These are phyloP conservation scores for Sclerurus mexicanus DNA, from an alignment of 2,113 vertebrate genomes.

Conservation along the genomic window DNA sequence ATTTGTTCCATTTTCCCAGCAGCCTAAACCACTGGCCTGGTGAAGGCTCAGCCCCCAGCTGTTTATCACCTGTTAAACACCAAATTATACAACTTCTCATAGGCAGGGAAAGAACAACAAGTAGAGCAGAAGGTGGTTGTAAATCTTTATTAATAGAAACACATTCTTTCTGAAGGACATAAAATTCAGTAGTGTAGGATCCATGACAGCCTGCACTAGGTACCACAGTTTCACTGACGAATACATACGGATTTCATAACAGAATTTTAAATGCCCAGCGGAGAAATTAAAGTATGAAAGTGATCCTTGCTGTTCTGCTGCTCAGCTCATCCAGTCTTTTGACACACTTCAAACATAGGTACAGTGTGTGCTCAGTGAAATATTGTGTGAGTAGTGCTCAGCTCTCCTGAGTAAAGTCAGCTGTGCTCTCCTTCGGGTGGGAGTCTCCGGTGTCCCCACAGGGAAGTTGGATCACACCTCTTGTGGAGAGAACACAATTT, in stretches of 20 bases:
- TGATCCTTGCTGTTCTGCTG: conserved; percentile 26
- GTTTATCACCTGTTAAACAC: neutral
- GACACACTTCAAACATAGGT: neutral
- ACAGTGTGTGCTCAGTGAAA: neutral
- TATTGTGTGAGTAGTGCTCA: neutral
- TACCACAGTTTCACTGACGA: conserved; percentile 54
- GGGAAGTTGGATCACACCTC: neutral
- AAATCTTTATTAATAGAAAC: conserved; percentile 82
- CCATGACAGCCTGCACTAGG: conserved; percentile 50
- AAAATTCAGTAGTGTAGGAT: conserved; percentile 54
- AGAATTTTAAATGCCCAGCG: conserved; percentile 45
- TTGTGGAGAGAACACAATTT: neutral
- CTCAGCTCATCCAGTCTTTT: neutral
- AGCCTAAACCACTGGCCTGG: neutral
- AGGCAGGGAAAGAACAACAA: neutral
- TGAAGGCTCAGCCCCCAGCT: neutral
- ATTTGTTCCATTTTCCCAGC: neutral
- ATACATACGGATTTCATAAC: conserved; percentile 19
- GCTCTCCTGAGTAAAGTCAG: neutral
- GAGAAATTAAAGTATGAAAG: conserved; percentile 22
- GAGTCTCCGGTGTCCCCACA: neutral
- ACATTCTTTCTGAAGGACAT: conserved; percentile 66
- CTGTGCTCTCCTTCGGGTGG: neutral
- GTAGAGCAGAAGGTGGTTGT: conserved; percentile 38
- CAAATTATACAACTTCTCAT: neutral